phyloP scores from a whole-genome alignment of 2,888 invertebrate genomes.

The Trileptium ribeirensis region DNA sequence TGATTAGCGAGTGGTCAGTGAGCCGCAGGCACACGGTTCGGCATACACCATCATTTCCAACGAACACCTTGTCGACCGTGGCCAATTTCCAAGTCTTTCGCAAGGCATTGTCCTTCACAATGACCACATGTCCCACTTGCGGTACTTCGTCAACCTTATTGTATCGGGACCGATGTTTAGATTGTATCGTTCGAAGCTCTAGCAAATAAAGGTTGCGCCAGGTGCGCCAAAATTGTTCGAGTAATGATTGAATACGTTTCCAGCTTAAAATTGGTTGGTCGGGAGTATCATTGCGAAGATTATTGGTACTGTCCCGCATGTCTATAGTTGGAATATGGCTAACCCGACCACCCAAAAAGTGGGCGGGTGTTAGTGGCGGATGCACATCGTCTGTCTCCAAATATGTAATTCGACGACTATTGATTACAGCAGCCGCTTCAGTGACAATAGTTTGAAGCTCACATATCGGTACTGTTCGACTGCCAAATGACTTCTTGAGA shows the following conservation, averaged over 20 bases:
- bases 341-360: not conserved
- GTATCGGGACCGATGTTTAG: not conserved
- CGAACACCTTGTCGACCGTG: not conserved
- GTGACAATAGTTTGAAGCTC: slow-evolving; percentile 22
- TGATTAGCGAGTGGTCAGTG: not conserved
- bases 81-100: not conserved
- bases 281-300: not conserved
- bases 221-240: not conserved
- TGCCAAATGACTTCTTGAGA: slow-evolving; percentile 9
- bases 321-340: not conserved
- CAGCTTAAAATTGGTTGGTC: not conserved
- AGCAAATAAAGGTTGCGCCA: not conserved
- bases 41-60: not conserved
- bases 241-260: not conserved
- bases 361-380: not conserved
- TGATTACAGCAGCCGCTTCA: slow-evolving; percentile 20
- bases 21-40: not conserved
- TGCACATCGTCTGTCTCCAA: not conserved
- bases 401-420: not conserved
- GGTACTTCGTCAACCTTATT: not conserved
- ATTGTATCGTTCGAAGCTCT: not conserved
- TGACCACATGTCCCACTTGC: not conserved
- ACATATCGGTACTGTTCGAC: not conserved
- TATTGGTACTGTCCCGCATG: not conserved
- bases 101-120: not conserved